Evolutionary conservation across 2,797 vertebrate species (phyloP), one percentile per base, ranked within the genome.

Genomic region (Lepilemur ruficaudatus): DNA sequence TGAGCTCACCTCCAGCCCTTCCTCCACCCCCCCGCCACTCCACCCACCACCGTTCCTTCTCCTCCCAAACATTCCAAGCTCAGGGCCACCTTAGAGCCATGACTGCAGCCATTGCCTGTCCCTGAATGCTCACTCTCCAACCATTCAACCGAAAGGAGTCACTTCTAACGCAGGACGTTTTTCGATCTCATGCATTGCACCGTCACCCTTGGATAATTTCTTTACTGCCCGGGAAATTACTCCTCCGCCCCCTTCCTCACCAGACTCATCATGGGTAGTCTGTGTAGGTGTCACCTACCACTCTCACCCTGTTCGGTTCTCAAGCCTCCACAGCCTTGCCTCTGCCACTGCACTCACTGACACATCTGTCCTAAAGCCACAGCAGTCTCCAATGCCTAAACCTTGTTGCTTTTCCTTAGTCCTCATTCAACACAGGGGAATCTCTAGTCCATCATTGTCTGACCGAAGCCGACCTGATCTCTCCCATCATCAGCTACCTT

Each of bases 201-300:
- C 7, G 4, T 11, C 0, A 8, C 92, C 63, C 25, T 46, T 8
- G 4, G 48, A 46, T 11, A 57, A 10, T 1, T 13, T 23, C 48
- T 38, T 78, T 41, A 3, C 32, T 7, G 23, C 6, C 63, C 22
- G 17, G 13, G 17, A 61, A 87, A 57, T 35, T 23, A 41, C 30
- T 75, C 22, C 1, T 4, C 0, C 2, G 3, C 5, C 13, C 23
- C 13, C n/a, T 69, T 22, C 35, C 6, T 91, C 84, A 32, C 67
- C 43, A 52, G 69, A 48, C 13, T 25, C 43, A 30, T 0, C 0
- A 35, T 3, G 22, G 10, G 23, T 28, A 5, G 2, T 43, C 46
- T 35, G n/a, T 13, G 3, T 2, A 35, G 32, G 0, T 4, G 38
- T 52, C 4, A 6, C 5, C n/a, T 41, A 7, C 70, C 32, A 11